A percentile compares a stretch with the other conserved stretches of the same genome.
These are phyloP conservation scores for Tiliacea citrago DNA, from an alignment of 2,888 invertebrate species.

Conservation along the genomic window DNA sequence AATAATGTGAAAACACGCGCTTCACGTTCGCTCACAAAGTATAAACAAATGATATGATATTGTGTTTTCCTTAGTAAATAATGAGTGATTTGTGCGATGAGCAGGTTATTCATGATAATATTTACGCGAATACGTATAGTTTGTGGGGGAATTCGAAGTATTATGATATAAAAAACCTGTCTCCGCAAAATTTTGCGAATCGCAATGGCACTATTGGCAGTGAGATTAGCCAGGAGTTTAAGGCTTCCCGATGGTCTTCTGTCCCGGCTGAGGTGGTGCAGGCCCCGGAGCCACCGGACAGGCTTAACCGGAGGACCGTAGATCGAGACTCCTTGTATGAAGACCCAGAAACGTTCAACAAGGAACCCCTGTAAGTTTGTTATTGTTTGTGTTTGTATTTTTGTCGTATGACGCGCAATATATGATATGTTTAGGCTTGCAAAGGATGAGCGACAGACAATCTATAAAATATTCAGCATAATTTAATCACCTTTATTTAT, in stretches of 20 bases:
- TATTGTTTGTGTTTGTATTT: constrained; percentile 46
- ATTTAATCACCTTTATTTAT: background rate
- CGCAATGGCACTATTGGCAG: constrained; percentile 56
- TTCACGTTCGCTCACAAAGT: constrained; percentile 35
- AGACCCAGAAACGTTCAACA: constrained; percentile 56
- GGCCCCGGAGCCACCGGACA: constrained; percentile 50
- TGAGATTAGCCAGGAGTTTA: constrained; percentile 56
- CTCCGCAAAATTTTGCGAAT: constrained; percentile 63
- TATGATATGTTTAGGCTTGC: background rate
- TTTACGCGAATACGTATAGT: constrained; percentile 68
- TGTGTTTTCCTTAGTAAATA: constrained; percentile 60
- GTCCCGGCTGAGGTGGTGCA: constrained; percentile 39
- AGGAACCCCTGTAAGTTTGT: constrained; percentile 57
- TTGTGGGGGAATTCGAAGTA: constrained; percentile 72
- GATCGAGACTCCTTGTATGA: constrained; percentile 53
- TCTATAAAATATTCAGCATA: background rate
- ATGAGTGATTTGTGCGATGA: constrained; percentile 65
- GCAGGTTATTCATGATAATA: constrained; percentile 62
- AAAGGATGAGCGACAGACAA: constrained; percentile 11
- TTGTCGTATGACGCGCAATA: background rate
- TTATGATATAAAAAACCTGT: constrained; percentile 72
- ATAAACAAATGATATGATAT: constrained; percentile 63
- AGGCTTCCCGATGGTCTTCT: constrained; percentile 52
- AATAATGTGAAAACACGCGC: constrained; percentile 64
- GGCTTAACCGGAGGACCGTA: constrained; percentile 42